A percentile compares a stretch with the other conserved stretches of the same genome.
Evolutionary conservation across 2,888 invertebrate species (phyloP).

Genomic region (Muschampia plurimacula): DNA sequence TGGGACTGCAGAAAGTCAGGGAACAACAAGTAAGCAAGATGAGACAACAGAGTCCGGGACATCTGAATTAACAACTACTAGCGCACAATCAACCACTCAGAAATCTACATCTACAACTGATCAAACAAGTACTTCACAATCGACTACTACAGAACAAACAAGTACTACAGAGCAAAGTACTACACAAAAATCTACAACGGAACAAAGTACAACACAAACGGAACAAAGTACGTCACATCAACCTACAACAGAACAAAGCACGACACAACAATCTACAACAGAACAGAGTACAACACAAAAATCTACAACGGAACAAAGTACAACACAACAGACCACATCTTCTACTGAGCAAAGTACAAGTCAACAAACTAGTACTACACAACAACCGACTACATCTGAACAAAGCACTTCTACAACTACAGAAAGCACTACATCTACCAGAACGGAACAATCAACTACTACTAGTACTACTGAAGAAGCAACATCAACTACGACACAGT

Average conservation of each 20-base stretch:
- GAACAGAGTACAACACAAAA: constrained; percentile 36
- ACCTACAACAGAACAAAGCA: constrained; percentile 46
- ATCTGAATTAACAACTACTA: constrained; percentile 43
- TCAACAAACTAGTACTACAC: constrained; percentile 46
- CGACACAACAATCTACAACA: constrained; percentile 43
- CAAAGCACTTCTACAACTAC: constrained; percentile 43
- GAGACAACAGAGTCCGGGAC: constrained; percentile 46
- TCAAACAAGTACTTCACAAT: constrained; percentile 50
- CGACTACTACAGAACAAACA: constrained; percentile 46
- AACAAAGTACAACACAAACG: constrained; percentile 45
- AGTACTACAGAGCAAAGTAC: constrained; percentile 48
- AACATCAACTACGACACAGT: constrained; percentile 42
- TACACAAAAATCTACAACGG: constrained; percentile 47
- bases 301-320: constrained; percentile 45
- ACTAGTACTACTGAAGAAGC: constrained; percentile 49
- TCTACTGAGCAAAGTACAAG: constrained; percentile 42
- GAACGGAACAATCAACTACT: constrained; percentile 50
- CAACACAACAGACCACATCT: constrained; percentile 41
- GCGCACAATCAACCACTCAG: constrained; percentile 46
- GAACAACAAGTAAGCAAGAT: constrained; percentile 43
- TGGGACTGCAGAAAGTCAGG: constrained; percentile 51
- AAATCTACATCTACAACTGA: constrained; percentile 39
- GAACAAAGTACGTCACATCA: constrained; percentile 46
- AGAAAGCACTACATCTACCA: constrained; percentile 31
- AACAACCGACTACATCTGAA: constrained; percentile 49